phyloP scores from a whole-genome alignment of 2,797 vertebrate species.

The Macrochelys suwanniensis region DNA sequence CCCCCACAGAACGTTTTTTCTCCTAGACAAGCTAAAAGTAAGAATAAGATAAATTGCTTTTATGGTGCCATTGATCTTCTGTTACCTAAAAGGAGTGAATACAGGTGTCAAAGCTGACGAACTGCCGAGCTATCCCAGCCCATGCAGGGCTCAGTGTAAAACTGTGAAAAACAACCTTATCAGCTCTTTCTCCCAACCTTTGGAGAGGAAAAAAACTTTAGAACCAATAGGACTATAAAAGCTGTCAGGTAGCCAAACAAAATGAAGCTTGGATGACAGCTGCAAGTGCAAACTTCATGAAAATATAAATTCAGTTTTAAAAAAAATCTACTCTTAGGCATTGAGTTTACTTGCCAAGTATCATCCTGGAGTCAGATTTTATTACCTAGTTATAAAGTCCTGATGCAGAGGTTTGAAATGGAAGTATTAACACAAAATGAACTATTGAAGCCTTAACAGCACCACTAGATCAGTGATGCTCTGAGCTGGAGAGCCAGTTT shows the following conservation, averaged over 20 bases:
- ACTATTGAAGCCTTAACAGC: accelerated
- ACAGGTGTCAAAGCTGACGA: constrained; percentile 47
- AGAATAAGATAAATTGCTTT: constrained; percentile 68
- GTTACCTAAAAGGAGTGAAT: constrained; percentile 45
- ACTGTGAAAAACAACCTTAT: constrained; percentile 8
- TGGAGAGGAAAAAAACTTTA: neutral
- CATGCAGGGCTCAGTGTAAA: constrained; percentile 34
- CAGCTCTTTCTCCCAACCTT: neutral
- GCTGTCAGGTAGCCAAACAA: constrained; percentile 6
- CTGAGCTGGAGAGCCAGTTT: neutral
- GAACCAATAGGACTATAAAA: neutral
- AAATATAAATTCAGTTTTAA: neutral
- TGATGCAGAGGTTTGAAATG: neutral
- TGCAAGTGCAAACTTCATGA: neutral
- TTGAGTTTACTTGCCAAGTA: constrained; percentile 5
- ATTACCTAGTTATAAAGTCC: neutral
- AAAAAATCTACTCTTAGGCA: neutral
- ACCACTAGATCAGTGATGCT: neutral
- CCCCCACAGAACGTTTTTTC: constrained; percentile 27
- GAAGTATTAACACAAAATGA: neutral
- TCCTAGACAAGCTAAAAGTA: constrained; percentile 32
- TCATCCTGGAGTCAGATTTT: constrained; percentile 1
- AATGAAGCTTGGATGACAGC: constrained; percentile 5
- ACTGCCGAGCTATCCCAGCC: neutral
- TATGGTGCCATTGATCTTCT: constrained; percentile 58